A percentile compares a stretch with the other conserved stretches of the same genome.
phyloP scores from a whole-genome alignment of 2,797 vertebrate species.

The Danio jaintianensis region DNA sequence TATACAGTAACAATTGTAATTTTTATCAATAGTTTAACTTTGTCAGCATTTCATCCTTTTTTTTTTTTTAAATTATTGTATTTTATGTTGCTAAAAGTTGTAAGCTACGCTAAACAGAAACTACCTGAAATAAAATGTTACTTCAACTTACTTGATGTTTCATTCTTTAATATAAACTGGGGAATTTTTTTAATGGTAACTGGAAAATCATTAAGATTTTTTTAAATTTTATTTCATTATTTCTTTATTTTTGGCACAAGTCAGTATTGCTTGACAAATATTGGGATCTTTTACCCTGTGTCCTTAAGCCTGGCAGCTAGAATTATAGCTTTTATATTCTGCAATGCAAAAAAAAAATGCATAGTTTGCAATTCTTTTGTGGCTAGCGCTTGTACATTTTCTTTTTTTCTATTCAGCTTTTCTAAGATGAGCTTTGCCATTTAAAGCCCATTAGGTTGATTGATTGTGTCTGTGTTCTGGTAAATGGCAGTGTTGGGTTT shows the following conservation, averaged over 20 bases:
- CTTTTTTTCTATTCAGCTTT: constrained; percentile 19
- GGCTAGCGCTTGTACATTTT: neutral
- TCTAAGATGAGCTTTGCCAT: constrained; percentile 55
- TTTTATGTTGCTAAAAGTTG: no score
- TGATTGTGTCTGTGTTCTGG: constrained; percentile 52
- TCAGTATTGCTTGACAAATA: neutral
- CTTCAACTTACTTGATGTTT: no score
- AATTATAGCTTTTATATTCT: neutral
- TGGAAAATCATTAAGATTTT: no score
- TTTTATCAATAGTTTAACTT: no score
- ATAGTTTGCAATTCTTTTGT: constrained; percentile 8
- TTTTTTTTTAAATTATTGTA: no score
- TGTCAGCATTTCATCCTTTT: no score
- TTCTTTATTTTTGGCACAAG: neutral
- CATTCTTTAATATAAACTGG: no score
- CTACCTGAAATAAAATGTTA: no score
- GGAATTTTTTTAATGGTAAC: no score
- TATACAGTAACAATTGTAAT: no score
- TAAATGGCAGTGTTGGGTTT: constrained; percentile 52
- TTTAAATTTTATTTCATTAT: no score
- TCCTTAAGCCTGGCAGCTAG: neutral
- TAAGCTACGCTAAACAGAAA: no score
- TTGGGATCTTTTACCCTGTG: constrained; percentile 7
- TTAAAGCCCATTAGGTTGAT: constrained; percentile 62
- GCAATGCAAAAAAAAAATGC: neutral